A percentile compares a stretch with the other conserved stretches of the same genome.
Conservation (phyloP, 2,797 vertebrate species). For the Gorsachius magnificus region DNA sequence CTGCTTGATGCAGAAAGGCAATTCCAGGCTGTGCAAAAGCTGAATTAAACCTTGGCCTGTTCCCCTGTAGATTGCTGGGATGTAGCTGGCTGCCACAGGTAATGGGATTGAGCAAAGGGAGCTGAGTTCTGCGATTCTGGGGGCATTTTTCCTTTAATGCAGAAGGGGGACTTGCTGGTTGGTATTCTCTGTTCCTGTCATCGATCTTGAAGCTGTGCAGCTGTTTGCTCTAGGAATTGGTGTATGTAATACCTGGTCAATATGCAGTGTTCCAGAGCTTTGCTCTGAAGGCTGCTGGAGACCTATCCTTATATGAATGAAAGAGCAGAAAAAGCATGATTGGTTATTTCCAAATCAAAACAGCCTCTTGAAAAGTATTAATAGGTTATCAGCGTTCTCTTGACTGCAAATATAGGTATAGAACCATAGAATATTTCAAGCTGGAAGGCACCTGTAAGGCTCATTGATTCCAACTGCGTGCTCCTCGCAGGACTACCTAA, state of each 20-base stretch:
- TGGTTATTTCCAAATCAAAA: not conserved
- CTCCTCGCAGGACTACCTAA: fast-evolving
- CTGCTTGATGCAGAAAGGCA: not conserved
- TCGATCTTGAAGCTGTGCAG: not conserved
- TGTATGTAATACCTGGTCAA: not conserved
- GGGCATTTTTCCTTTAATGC: not conserved
- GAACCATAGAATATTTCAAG: not conserved
- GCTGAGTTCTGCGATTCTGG: not conserved
- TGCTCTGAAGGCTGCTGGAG: not conserved
- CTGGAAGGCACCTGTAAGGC: not conserved
- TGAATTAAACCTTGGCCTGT: not conserved
- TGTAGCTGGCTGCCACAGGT: not conserved
- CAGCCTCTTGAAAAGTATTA: not conserved
- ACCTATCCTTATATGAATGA: not conserved
- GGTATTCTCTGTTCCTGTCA: not conserved
- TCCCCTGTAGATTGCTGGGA: not conserved
- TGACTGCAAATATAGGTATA: not conserved
- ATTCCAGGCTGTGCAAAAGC: not conserved
- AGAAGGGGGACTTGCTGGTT: not conserved
- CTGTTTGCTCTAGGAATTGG: not conserved
- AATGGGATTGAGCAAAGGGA: not conserved
- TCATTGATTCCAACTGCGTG: fast-evolving
- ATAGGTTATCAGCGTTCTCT: not conserved
- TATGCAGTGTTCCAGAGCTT: not conserved
- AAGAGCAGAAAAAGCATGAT: not conserved